Base-by-base conservation (phyloP, 2,797 vertebrate genomes). In the Clamator glandarius region DNA sequence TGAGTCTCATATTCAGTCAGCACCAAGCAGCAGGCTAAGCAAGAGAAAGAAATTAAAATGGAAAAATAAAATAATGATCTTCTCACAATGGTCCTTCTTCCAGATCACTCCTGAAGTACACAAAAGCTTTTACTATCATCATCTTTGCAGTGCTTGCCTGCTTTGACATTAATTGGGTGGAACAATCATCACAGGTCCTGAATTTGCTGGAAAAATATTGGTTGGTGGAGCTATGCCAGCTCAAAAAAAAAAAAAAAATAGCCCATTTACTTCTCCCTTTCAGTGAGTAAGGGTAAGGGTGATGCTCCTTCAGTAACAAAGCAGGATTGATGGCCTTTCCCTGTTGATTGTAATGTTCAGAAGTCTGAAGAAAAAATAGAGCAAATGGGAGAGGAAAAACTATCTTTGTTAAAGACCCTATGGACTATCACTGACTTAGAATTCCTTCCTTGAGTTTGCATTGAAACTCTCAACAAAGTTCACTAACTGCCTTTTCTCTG, bases 271-370 rank as follows among this genome's bases (percentile, higher is more conserved):
- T 84, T 92, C 67, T 85, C 44, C 44, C 33, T 81, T 74, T 55
- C 76, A 63, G 62, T 59, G 89, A 82, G 48, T 75, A 94, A 93
- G 29, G 93, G 48, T 75, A 94, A 93, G 29, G 93, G 12, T 87
- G 89, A 79, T 66, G 31, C 62, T 92, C 66, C 62, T 66, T 57
- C 63, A 58, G 81, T 24, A 87, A 77, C 46, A 75, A 75, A 51
- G 29, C 52, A 90, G 58, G 88, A 88, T 70, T 69, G 86, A 88
- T 2, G 1, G 21, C 17, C 48, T 79, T 78, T 92, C 73, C 59
- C 59, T 76, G 52, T 77, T 92, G 68, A 84, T 84, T 86, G 52
- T 75, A 72, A 89, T 82, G 18, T 51, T 77, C 51, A 78, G 64
- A 87, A 89, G 39, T 61, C 78, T 85, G 42, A 64, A 80, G 58